Evolutionary conservation across 2,797 vertebrate species (phyloP).

Genomic region (Leptatherina wallacei): DNA sequence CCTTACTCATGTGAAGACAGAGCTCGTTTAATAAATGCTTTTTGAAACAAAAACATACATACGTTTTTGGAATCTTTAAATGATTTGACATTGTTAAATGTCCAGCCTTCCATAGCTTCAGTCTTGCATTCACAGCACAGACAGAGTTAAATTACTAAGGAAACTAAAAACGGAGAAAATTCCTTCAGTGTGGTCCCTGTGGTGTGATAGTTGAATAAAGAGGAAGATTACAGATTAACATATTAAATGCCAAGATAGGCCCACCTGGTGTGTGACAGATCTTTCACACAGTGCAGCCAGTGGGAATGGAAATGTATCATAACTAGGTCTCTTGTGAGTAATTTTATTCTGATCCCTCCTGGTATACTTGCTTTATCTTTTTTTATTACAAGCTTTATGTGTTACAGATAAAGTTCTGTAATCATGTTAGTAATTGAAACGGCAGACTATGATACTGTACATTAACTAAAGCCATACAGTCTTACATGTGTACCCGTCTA

Average conservation of each 20-base stretch:
- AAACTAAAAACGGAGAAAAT: conserved; percentile 28
- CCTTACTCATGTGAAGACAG: conserved; percentile 6
- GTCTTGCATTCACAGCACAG: conserved; percentile 45
- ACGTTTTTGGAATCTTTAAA: conserved; percentile 21
- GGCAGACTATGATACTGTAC: conserved; percentile 29
- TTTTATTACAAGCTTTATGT: conserved; percentile 48
- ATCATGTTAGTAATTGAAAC: conserved; percentile 69
- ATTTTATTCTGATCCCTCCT: conserved; percentile 68
- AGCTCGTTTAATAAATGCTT: neutral
- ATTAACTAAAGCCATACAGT: conserved; percentile 36
- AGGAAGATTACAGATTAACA: conserved; percentile 77
- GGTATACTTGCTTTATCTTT: conserved; percentile 47
- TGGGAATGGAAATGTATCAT: conserved; percentile 69
- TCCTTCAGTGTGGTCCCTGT: conserved; percentile 42
- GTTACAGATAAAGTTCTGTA: conserved; percentile 59
- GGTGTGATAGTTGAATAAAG: conserved; percentile 68
- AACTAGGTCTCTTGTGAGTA: conserved; percentile 62
- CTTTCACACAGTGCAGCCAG: conserved; percentile 59
- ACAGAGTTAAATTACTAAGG: conserved; percentile 37
- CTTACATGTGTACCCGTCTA: conserved; percentile 38
- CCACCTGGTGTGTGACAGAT: conserved; percentile 77
- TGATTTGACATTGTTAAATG: conserved; percentile 16
- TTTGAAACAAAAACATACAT: conserved; percentile 6
- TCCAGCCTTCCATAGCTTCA: conserved; percentile 26
- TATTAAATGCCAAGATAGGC: conserved; percentile 77